Percentiles rank a stretch among this genome's conserved stretches.
Conservation (phyloP, 2,888 invertebrate species). For the Drosophila nr. medialis region DNA sequence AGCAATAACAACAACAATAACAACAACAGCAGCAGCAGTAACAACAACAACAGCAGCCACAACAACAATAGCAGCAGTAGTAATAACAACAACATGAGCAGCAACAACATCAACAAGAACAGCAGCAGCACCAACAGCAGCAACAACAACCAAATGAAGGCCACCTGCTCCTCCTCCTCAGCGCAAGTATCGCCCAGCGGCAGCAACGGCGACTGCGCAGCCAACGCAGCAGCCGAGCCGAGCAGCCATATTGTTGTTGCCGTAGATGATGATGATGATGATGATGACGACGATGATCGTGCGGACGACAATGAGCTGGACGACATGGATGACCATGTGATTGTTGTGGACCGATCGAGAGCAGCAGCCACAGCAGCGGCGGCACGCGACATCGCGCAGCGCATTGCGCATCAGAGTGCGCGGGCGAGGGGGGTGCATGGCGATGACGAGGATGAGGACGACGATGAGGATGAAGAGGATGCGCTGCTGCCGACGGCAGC, state of each 20-base stretch:
- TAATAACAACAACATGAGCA: slow-evolving; percentile 60
- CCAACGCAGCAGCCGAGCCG: slow-evolving; percentile 30
- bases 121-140: slow-evolving; percentile 49
- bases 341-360: slow-evolving; percentile 50
- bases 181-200: slow-evolving; percentile 49
- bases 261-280: slow-evolving; percentile 58
- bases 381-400: slow-evolving; percentile 67
- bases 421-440: slow-evolving; percentile 45
- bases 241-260: slow-evolving; percentile 47
- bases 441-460: slow-evolving; percentile 58
- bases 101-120: slow-evolving; percentile 36
- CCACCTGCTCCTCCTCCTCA: slow-evolving; percentile 46
- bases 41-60: slow-evolving; percentile 25
- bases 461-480: slow-evolving; percentile 50
- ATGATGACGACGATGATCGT: slow-evolving; percentile 49
- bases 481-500: slow-evolving; percentile 53
- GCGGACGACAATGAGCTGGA: slow-evolving; percentile 44
- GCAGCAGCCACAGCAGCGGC: slow-evolving; percentile 58
- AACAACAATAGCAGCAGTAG: slow-evolving; percentile 44
- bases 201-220: slow-evolving; percentile 62
- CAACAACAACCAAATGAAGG: slow-evolving; percentile 56
- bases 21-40: slow-evolving; percentile 25
- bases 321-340: slow-evolving; percentile 50
- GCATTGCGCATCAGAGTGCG: slow-evolving; percentile 59
- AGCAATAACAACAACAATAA: slow-evolving; percentile 29